These are phyloP conservation scores for Atherinomorus stipes DNA, from an alignment of 2,113 vertebrate species.

Conservation along the genomic window DNA sequence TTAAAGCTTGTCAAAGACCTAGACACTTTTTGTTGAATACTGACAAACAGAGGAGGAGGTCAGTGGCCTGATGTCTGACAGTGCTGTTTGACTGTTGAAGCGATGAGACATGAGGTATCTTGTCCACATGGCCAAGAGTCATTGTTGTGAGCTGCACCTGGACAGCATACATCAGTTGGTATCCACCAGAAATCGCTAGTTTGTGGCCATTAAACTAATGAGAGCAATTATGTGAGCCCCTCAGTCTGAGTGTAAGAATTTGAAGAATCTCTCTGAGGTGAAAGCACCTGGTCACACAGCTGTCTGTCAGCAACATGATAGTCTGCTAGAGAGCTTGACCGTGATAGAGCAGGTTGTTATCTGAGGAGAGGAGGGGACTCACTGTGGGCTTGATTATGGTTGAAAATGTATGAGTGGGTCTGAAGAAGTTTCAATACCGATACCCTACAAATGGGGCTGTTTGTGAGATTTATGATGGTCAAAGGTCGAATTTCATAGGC, in stretches of 20 bases:
- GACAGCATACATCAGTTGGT: constrained; percentile 41
- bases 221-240: constrained; percentile 72
- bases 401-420: neutral
- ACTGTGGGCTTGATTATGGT: constrained; percentile 2
- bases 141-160: constrained; percentile 68
- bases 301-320: constrained; percentile 53
- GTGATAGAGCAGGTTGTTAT: constrained; percentile 20
- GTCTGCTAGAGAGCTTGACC: constrained; percentile 26
- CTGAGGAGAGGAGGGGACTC: neutral
- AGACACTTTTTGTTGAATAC: neutral
- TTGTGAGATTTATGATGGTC: constrained; percentile 52
- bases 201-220: constrained; percentile 70
- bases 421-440: neutral
- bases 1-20: neutral
- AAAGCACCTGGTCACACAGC: constrained; percentile 78
- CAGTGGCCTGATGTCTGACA: constrained; percentile 13
- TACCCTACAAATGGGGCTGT: neutral
- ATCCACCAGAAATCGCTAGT: constrained; percentile 37
- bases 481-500: constrained; percentile 59
- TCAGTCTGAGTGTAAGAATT: constrained; percentile 65
- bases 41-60: neutral
- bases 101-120: constrained; percentile 52
- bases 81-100: constrained; percentile 17
- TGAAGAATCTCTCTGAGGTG: constrained; percentile 70
- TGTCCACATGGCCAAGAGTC: constrained; percentile 48